Percentiles rank a stretch among this genome's conserved stretches.
phyloP scores from a whole-genome alignment of 2,888 invertebrate genomes.

The Drosophila sordidula region DNA sequence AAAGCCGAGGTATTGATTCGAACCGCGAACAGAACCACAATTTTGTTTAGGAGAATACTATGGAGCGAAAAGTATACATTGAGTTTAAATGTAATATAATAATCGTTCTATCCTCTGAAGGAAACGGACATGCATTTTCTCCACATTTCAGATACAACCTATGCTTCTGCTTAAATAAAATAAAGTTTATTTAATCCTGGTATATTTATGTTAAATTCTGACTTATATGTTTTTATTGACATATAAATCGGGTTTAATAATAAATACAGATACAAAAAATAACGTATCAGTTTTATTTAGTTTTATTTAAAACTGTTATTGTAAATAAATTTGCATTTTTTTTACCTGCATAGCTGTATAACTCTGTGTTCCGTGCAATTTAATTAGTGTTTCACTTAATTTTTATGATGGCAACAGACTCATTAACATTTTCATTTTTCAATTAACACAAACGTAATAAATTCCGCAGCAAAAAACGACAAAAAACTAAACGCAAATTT shows the following conservation, averaged over 20 bases:
- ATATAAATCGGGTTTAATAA: not conserved
- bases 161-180: too few relatives aligned
- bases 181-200: too few relatives aligned
- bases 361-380: constrained; percentile 54
- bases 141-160: too few relatives aligned
- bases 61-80: too few relatives aligned
- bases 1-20: too few relatives aligned
- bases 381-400: constrained; percentile 76
- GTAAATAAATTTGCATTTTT: not conserved
- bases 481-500: constrained; percentile 47
- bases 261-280: not conserved
- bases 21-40: too few relatives aligned
- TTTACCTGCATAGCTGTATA: constrained; percentile 16
- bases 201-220: not conserved
- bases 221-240: not conserved
- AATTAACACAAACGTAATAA: constrained; percentile 82
- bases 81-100: too few relatives aligned
- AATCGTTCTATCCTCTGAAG: too few relatives aligned
- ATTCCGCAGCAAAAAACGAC: constrained; percentile 53
- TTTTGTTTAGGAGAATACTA: too few relatives aligned
- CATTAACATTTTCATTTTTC: constrained; percentile 82
- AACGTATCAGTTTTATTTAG: constrained; percentile 4
- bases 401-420: constrained; percentile 72
- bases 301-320: constrained; percentile 6
- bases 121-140: too few relatives aligned